phyloP scores from a whole-genome alignment of 2,113 vertebrate genomes.

The Phocoena sinus region DNA sequence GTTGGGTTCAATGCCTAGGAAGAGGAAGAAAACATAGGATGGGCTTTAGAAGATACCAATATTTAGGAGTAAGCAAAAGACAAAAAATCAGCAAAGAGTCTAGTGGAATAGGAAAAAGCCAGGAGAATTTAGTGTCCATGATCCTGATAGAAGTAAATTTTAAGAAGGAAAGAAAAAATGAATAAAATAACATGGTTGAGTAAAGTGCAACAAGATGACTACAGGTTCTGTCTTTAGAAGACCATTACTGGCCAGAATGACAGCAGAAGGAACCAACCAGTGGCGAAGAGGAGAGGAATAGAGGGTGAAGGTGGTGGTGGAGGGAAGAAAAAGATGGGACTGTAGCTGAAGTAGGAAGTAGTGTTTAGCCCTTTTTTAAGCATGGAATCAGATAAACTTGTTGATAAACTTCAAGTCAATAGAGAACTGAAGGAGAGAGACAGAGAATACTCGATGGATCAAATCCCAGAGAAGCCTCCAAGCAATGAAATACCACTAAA shows the following conservation, averaged over 20 bases:
- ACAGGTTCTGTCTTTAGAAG: neutral
- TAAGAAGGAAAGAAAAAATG: neutral
- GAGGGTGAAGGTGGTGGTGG: neutral
- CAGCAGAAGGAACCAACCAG: neutral
- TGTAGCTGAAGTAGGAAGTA: neutral
- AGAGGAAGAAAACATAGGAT: neutral
- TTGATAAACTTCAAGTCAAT: neutral
- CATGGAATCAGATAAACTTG: neutral
- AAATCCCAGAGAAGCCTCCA: neutral
- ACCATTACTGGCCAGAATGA: neutral
- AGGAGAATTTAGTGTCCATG: neutral
- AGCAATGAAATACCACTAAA: neutral
- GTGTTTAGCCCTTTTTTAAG: neutral
- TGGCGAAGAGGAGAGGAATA: neutral
- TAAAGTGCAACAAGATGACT: neutral
- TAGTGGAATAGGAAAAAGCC: neutral
- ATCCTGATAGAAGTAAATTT: neutral
- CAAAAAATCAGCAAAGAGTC: neutral
- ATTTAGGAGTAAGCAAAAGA: neutral
- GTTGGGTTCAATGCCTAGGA: neutral
- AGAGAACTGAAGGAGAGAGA: neutral
- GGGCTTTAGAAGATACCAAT: neutral
- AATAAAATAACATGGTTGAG: neutral
- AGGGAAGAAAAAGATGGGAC: neutral
- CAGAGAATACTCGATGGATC: neutral